These are phyloP conservation scores for Strix occidentalis DNA, from an alignment of 2,797 vertebrate genomes.

Conservation along the genomic window DNA sequence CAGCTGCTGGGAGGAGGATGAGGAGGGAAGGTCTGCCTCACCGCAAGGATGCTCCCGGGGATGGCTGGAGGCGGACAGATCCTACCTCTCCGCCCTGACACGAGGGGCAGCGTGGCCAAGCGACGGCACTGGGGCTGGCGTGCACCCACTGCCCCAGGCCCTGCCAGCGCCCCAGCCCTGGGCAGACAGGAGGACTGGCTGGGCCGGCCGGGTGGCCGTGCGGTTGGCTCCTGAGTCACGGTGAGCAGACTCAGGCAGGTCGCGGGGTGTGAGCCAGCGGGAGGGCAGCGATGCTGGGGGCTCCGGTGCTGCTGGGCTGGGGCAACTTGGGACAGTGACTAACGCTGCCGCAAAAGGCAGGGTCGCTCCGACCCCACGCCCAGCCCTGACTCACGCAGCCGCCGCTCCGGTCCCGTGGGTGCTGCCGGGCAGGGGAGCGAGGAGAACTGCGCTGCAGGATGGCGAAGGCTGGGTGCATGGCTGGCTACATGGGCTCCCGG, in stretches of 20 bases:
- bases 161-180: background rate
- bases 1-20: background rate
- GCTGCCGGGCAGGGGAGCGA: background rate
- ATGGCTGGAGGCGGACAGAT: accelerated
- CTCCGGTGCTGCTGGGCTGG: background rate
- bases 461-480: background rate
- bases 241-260: background rate
- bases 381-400: constrained; percentile 17
- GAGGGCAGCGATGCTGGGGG: constrained; percentile 21
- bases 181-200: constrained; percentile 33
- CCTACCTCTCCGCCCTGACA: background rate
- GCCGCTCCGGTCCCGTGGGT: background rate
- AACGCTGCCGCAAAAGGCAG: background rate
- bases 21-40: background rate
- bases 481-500: background rate
- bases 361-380: background rate
- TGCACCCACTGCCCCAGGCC: background rate
- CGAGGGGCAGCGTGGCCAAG: background rate
- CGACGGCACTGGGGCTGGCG: background rate
- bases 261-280: background rate
- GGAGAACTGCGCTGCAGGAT: background rate
- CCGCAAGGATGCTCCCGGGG: background rate
- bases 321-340: background rate
- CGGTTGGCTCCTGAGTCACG: constrained; percentile 32
- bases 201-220: background rate